A percentile compares a stretch with the other conserved stretches of the same genome.
phyloP scores from a whole-genome alignment of 2,888 invertebrate genomes.

The Priocnemis perturbator region DNA sequence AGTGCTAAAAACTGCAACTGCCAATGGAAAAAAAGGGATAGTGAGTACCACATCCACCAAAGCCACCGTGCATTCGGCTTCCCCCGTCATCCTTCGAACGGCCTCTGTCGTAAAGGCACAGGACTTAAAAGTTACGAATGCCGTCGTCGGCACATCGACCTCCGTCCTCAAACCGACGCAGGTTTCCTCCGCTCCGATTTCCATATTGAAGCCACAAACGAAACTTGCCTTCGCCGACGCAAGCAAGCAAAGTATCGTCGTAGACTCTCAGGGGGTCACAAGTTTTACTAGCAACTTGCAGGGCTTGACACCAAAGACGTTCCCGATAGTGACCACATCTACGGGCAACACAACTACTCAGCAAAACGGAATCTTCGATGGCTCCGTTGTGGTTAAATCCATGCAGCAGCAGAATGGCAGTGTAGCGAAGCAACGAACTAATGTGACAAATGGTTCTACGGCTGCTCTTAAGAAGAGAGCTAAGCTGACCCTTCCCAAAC shows the following conservation, averaged over 20 bases:
- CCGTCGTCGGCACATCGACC: conserved; percentile 38
- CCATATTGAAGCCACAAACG: conserved; percentile 68
- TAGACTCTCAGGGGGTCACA: conserved; percentile 43
- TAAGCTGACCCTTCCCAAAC: conserved; percentile 31
- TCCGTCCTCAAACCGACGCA: conserved; percentile 57
- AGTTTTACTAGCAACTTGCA: conserved; percentile 37
- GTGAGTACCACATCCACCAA: conserved; percentile 30
- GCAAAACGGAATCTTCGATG: conserved; percentile 37
- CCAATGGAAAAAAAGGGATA: conserved; percentile 32
- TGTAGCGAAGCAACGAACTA: conserved; percentile 43
- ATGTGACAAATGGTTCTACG: conserved; percentile 36
- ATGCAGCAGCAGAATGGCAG: conserved; percentile 35
- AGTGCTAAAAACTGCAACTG: conserved; percentile 52
- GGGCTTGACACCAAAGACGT: conserved; percentile 29
- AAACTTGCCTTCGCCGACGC: conserved; percentile 50
- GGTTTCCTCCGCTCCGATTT: conserved; percentile 59
- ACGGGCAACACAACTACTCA: conserved; percentile 6
- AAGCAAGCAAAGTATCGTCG: conserved; percentile 44
- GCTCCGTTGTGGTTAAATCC: conserved; percentile 24
- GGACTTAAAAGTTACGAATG: conserved; percentile 50
- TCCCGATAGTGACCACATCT: neutral
- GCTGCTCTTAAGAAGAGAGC: conserved; percentile 28
- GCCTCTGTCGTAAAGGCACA: conserved; percentile 59
- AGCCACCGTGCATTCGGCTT: conserved; percentile 34
- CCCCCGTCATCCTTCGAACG: conserved; percentile 60